phyloP scores from a whole-genome alignment of 53 echinoderm and acorn worm species.

The Luidia sarsii region DNA sequence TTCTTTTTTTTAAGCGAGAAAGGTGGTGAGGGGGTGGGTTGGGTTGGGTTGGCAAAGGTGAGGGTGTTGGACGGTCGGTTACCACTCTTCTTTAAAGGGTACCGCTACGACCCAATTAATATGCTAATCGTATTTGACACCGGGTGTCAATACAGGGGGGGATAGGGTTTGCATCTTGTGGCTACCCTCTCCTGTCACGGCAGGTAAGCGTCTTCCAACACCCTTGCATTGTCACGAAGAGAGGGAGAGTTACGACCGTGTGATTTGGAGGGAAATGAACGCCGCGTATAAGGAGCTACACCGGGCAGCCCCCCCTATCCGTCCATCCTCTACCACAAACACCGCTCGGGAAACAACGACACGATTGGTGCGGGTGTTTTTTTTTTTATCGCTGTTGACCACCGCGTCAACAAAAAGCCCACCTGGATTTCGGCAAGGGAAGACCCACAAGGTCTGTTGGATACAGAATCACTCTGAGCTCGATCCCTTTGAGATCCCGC shows the following conservation, averaged over 20 bases:
- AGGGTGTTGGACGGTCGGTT: not conserved
- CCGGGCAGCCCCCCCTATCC: too few relatives aligned
- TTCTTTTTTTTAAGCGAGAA: not conserved
- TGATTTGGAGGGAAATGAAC: too few relatives aligned
- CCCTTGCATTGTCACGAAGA: too few relatives aligned
- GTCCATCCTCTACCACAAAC: too few relatives aligned
- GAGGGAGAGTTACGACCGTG: too few relatives aligned
- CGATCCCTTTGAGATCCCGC: slow-evolving; percentile 30
- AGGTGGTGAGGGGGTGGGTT: too few relatives aligned
- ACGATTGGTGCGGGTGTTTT: too few relatives aligned
- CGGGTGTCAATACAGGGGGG: slow-evolving; percentile 25
- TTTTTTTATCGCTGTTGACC: too few relatives aligned
- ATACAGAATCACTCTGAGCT: not conserved
- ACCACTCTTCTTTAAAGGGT: not conserved
- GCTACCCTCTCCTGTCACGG: not conserved
- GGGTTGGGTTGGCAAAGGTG: not conserved
- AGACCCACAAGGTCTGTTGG: slow-evolving; percentile 52
- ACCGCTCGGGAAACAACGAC: too few relatives aligned
- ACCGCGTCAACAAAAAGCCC: slow-evolving; percentile 36
- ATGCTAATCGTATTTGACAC: slow-evolving; percentile 43
- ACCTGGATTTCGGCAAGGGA: slow-evolving; percentile 39
- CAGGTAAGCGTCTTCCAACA: too few relatives aligned
- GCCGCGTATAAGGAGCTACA: too few relatives aligned
- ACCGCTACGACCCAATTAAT: slow-evolving; percentile 49
- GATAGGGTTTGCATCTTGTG: too few relatives aligned